Evolutionary conservation across 2,113 vertebrate species (phyloP).

Genomic region (Atractosteus spatula): DNA sequence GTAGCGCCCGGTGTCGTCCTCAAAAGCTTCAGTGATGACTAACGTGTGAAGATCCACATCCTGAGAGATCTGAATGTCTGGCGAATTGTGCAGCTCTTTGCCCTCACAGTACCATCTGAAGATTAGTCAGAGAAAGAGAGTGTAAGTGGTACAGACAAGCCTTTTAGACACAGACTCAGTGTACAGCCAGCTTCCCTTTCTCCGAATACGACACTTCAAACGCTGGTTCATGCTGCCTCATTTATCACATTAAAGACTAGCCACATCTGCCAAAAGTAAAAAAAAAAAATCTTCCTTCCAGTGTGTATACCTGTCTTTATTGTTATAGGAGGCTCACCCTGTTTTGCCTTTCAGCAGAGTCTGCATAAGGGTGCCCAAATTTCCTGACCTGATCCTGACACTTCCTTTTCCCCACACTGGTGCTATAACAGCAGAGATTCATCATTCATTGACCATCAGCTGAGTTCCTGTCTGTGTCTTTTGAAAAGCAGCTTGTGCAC

Average conservation of each 20-base stretch:
- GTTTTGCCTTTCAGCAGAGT: background rate
- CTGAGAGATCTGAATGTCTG: conserved; percentile 87
- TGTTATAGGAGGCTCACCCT: background rate
- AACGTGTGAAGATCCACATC: conserved; percentile 82
- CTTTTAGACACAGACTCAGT: background rate
- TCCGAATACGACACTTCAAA: background rate
- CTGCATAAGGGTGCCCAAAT: background rate
- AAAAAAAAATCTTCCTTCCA: background rate
- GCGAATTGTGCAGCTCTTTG: conserved; percentile 82
- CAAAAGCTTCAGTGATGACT: conserved; percentile 91
- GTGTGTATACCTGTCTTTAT: background rate
- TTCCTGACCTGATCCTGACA: background rate
- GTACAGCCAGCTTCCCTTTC: background rate
- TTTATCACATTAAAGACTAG: background rate
- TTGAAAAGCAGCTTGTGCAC: too few species aligned
- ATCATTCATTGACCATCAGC: too few species aligned
- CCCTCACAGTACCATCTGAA: conserved; percentile 98
- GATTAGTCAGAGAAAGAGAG: conserved; percentile 32
- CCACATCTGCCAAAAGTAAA: background rate
- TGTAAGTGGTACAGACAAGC: background rate
- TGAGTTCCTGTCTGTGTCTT: too few species aligned
- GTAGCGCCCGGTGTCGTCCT: conserved; percentile 97
- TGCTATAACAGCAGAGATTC: background rate
- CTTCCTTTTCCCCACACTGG: background rate
- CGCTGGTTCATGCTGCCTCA: background rate